Conservation (phyloP, 2,797 vertebrate genomes). For the Allobates femoralis region DNA sequence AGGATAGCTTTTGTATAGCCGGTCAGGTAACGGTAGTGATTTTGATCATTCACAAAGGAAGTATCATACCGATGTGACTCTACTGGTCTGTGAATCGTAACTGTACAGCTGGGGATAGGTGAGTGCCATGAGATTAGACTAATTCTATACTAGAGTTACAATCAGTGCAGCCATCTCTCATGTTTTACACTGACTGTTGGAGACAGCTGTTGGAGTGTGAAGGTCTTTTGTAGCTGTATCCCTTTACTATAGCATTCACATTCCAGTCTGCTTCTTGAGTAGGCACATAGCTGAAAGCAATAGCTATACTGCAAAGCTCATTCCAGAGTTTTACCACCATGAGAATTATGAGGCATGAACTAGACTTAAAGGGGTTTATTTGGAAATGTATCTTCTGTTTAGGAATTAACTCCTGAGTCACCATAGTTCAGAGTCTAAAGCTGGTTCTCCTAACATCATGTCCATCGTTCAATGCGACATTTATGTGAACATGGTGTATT, state of each 20-base stretch:
- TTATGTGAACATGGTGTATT: neutral
- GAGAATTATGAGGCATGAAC: neutral
- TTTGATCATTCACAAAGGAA: too few species aligned
- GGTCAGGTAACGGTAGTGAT: too few species aligned
- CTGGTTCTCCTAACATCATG: neutral
- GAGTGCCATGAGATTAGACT: neutral
- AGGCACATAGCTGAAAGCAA: neutral
- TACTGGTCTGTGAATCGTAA: too few species aligned
- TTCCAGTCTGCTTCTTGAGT: constrained; percentile 3
- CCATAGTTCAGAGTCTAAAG: neutral
- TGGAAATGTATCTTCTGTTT: neutral
- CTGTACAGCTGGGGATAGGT: too few species aligned
- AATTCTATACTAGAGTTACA: neutral
- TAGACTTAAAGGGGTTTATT: neutral
- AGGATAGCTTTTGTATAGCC: too few species aligned
- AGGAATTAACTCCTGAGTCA: too few species aligned
- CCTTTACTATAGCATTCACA: constrained; percentile 12
- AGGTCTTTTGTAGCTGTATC: neutral
- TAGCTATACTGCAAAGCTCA: neutral
- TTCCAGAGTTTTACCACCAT: neutral
- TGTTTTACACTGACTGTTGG: neutral
- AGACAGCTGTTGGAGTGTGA: constrained; percentile 3
- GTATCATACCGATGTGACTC: too few species aligned
- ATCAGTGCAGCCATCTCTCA: neutral
- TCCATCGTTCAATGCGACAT: neutral